Evolutionary conservation across 2,797 vertebrate species (phyloP), one percentile per base, ranked within the genome.

Genomic region (Ispidina lecontei): DNA sequence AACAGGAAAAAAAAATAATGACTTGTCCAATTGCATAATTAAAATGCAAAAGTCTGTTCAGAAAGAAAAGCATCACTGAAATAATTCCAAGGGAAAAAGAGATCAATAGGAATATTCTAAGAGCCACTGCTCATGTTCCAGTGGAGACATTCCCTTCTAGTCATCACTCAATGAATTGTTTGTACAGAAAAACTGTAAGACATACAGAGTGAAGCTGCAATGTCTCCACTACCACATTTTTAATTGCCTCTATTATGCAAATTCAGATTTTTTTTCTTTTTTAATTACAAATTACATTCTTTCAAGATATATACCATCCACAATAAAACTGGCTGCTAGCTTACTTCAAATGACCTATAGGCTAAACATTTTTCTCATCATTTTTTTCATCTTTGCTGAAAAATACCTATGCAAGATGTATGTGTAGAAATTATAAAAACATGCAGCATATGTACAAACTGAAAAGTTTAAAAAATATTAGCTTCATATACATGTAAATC

Each of bases 401-500:
- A 97, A 97, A 98, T 95, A 97, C 84, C 73, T 96, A 97, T 91
- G 96, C 95, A 95, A 96, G 96, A 95, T 97, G 96, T 97, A 96
- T 94, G 93, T 90, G 95, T 93, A 97, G 96, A 98, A 98, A 98
- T 97, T 97, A 98, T 97, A 98, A 98, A 97, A 98, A 97, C 97
- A 98, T 98, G 98, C 98, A 97, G 96, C 96, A 90, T 98, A 98
- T 98, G 95, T 98, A 98, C 98, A 98, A 98, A 98, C 97, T 89
- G 94, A 97, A 97, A 94, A 96, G 67, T 97, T 98, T 98, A 93
- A 98, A 98, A 98, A 98, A 98, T 98, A 98, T 97, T 97, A 97
- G 97, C 98, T 97, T 98, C 98, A 98, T 98, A 98, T 98, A 98
- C 98, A 98, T 94, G 98, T 97, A 97, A 97, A 97, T 98, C 98